Evolutionary conservation across 2,113 vertebrate genomes (phyloP), one percentile per base, ranked within the genome.

Genomic region (Collichthys lucidus): DNA sequence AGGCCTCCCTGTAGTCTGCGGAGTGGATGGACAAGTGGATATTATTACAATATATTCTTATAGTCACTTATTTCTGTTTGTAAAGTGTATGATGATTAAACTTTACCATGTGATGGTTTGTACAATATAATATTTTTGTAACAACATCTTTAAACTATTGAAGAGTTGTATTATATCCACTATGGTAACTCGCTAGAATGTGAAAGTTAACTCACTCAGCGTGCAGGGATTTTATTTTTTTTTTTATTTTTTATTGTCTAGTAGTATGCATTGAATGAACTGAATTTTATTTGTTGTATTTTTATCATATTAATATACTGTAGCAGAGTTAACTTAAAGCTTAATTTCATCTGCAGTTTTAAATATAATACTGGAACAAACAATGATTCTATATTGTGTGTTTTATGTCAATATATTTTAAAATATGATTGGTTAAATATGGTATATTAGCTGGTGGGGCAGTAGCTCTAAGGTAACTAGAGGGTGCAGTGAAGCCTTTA

Each of bases 1-100:
- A 99, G 20, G 98, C 98, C 94, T 99, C 98, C 93, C 95, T 99
- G 96, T 98, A 99, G 82, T 99, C 98, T 99, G 94, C 12, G 11
- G 59, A 74, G 19, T 6, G 14, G 26, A 62, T 15, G 50, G 29
- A 76, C 12, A 56, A 35, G 61, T 79, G 16, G 7, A 46, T 10
- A 44, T 42, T 8, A 42, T 17, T 14, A 31, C 0, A 47, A 29
- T 11, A 1, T 26, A 7, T 19, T 0, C 2, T 59, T 44, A 71
- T 26, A 16, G 60, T 29, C 16, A 47, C 1, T 22, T 15, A 9
- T 49, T 31, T 70, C 9, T 26, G 35, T 44, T 42, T 69, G 16
- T 56, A 5, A 62, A 31, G 2, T 76, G 47, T 20, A 1, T 29
- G 16, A 10, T 56, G 11, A 14, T 1, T 55, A 50, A n/a, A n/a